Evolutionary conservation across 2,888 invertebrate species (phyloP).

Genomic region (Drosophila flavopinicola): DNA sequence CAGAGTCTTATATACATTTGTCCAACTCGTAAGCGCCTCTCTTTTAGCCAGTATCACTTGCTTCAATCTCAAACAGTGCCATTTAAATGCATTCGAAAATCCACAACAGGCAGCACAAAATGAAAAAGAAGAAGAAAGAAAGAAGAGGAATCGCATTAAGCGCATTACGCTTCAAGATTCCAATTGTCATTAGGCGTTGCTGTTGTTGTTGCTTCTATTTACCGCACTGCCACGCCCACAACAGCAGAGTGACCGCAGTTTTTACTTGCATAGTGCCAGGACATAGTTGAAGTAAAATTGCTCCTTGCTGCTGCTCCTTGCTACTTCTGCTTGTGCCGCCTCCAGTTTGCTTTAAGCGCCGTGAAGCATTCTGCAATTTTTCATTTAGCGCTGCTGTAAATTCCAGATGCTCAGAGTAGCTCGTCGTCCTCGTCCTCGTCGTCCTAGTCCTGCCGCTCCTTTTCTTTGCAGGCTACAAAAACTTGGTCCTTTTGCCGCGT

Average conservation of each 20-base stretch:
- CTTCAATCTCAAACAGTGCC: conserved; percentile 21
- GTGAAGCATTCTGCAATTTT: conserved; percentile 66
- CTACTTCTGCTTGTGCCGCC: no score
- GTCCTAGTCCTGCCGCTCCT: conserved; percentile 8
- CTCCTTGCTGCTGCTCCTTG: conserved; percentile 22
- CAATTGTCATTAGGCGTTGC: conserved; percentile 54
- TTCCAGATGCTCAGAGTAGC: conserved; percentile 68
- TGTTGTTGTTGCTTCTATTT: conserved; percentile 33
- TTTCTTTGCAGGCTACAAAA: conserved; percentile 52
- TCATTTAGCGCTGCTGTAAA: conserved; percentile 72
- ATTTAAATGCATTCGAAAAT: conserved; percentile 36
- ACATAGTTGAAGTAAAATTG: conserved; percentile 23
- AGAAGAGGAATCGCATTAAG: conserved; percentile 39
- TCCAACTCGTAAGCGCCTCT: not conserved
- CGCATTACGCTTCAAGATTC: conserved; percentile 51
- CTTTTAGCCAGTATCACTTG: conserved; percentile 11
- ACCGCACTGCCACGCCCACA: conserved; percentile 42
- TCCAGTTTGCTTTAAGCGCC: conserved; percentile 53
- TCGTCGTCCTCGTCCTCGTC: not conserved
- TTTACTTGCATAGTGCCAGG: conserved; percentile 22
- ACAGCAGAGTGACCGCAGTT: conserved; percentile 35
- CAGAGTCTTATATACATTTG: not conserved
- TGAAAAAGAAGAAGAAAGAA: not conserved
- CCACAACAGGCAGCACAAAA: not conserved
- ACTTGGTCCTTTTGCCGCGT: conserved; percentile 74